Evolutionary conservation across 2,113 vertebrate genomes (phyloP).

Genomic region (Ictidomys tridecemlineatus): DNA sequence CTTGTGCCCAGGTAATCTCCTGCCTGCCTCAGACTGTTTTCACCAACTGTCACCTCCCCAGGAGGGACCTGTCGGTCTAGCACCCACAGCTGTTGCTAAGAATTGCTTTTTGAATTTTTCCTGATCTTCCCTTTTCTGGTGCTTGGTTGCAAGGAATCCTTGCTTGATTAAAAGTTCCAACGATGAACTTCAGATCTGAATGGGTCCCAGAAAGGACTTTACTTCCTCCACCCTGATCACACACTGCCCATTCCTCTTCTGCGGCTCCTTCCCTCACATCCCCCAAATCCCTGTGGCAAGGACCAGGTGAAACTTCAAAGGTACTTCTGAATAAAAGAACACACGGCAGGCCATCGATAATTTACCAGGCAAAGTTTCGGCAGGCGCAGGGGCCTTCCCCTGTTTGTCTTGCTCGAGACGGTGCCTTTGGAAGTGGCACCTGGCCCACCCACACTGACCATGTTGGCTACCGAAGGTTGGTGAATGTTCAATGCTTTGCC

Average conservation of each 20-base stretch:
- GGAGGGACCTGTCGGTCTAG: conserved; percentile 82
- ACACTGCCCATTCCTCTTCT: not conserved
- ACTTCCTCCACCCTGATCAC: conserved; percentile 7
- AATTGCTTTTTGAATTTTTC: conserved; percentile 71
- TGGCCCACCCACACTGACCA: not conserved
- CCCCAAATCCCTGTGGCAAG: conserved; percentile 59
- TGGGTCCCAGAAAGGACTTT: conserved; percentile 62
- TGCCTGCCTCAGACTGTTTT: conserved; percentile 83
- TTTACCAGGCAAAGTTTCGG: conserved; percentile 83
- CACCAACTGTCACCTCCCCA: conserved; percentile 84
- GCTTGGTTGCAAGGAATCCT: conserved; percentile 51
- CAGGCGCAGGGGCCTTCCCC: conserved; percentile 80
- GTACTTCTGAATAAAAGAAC: conserved; percentile 83
- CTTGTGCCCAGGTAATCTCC: conserved; percentile 85
- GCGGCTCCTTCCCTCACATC: not conserved
- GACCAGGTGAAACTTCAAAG: conserved; percentile 81
- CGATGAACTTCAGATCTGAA: conserved; percentile 70
- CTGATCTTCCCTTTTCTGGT: not conserved
- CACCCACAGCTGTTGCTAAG: conserved; percentile 76
- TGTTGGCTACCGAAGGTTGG: not conserved
- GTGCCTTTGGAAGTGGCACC: not conserved
- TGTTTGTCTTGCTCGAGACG: conserved; percentile 79
- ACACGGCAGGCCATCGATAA: conserved; percentile 79
- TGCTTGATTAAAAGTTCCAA: conserved; percentile 75
- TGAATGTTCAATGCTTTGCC: not conserved